Conservation (phyloP, 2,113 vertebrate genomes). For the Corythaeola cristata region DNA sequence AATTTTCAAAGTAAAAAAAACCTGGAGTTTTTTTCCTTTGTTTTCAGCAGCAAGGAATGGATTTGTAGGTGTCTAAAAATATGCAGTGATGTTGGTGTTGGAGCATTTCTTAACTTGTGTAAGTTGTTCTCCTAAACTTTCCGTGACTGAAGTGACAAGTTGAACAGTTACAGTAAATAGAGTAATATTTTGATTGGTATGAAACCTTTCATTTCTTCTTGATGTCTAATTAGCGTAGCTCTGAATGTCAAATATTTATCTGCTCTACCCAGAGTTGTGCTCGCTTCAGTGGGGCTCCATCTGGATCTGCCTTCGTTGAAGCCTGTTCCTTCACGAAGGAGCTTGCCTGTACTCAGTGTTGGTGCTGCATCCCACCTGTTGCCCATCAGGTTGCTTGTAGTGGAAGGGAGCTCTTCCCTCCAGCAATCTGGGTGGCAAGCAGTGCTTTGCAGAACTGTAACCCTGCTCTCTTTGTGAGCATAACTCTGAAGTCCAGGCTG, state of each 20-base stretch:
- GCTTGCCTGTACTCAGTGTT: neutral
- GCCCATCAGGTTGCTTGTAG: neutral
- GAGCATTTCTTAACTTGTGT: neutral
- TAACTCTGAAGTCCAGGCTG: neutral
- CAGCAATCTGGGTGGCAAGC: neutral
- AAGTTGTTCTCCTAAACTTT: constrained; percentile 28
- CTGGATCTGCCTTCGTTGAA: constrained; percentile 24
- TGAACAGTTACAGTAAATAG: constrained; percentile 39
- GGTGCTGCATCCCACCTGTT: neutral
- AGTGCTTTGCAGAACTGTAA: neutral
- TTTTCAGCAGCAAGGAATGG: neutral
- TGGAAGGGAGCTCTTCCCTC: neutral
- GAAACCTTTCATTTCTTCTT: constrained; percentile 26
- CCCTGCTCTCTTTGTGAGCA: rapidly evolving
- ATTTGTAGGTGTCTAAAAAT: neutral
- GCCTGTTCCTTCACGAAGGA: neutral
- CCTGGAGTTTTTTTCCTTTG: neutral
- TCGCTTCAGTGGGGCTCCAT: constrained; percentile 36
- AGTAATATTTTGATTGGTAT: constrained; percentile 51
- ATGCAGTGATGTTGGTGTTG: neutral
- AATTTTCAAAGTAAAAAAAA: neutral
- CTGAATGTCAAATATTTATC: constrained; percentile 57
- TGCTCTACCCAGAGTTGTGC: neutral
- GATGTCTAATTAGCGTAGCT: neutral
- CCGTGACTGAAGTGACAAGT: neutral